These are phyloP conservation scores for Lepidochrysops patricia DNA, from an alignment of 2,888 invertebrate genomes.

Conservation along the genomic window DNA sequence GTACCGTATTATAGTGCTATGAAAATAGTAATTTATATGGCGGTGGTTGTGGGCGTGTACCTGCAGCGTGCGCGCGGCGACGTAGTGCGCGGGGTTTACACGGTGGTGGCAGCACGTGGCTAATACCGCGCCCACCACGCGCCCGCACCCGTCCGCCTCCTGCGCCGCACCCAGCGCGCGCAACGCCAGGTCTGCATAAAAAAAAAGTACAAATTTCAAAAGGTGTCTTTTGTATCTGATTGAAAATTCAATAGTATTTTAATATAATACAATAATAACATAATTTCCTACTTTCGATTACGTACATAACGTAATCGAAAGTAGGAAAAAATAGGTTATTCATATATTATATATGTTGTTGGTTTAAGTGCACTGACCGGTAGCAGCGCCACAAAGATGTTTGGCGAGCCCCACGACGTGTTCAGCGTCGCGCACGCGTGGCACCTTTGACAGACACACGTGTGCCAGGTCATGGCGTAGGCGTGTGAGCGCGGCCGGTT, in stretches of 20 bases:
- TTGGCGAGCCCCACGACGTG: constrained; percentile 86
- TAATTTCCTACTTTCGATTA: too few species aligned
- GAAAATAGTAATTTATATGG: constrained; percentile 20
- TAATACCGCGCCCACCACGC: constrained; percentile 77
- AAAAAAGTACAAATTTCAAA: too few species aligned
- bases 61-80: constrained; percentile 41
- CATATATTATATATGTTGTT: too few species aligned
- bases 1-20: too few species aligned
- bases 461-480: constrained; percentile 89
- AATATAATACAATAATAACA: too few species aligned
- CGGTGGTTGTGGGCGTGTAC: constrained; percentile 22
- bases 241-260: too few species aligned
- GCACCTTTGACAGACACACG: constrained; percentile 74
- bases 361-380: constrained; percentile 68
- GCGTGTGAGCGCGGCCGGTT: constrained; percentile 38
- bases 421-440: constrained; percentile 34
- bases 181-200: constrained; percentile 83
- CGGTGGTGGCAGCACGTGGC: constrained; percentile 95
- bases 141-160: constrained; percentile 29
- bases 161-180: constrained; percentile 75
- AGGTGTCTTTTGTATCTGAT: too few species aligned
- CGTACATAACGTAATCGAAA: too few species aligned
- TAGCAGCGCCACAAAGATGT: constrained; percentile 92
- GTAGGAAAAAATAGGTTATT: too few species aligned
- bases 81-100: constrained; percentile 81